Evolutionary conservation across 2,888 invertebrate species (phyloP).

Genomic region (Hololepta plana): DNA sequence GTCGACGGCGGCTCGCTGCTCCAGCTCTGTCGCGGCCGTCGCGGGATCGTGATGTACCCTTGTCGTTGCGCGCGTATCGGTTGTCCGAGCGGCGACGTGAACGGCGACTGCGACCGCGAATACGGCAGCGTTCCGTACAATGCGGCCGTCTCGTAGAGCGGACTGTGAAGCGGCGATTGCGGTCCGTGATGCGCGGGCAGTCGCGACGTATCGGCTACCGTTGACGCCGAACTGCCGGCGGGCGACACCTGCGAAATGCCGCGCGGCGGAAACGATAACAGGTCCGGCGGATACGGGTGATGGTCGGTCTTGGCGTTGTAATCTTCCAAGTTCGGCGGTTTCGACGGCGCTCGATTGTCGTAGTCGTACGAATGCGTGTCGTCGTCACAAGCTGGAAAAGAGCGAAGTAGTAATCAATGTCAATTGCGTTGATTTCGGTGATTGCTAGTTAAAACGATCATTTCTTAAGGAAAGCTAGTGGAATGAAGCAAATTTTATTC

Average conservation of each 20-base stretch:
- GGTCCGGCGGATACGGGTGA: constrained; percentile 57
- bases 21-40: constrained; percentile 71
- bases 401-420: neutral
- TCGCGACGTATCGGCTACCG: constrained; percentile 53
- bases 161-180: constrained; percentile 40
- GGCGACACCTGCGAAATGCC: constrained; percentile 50
- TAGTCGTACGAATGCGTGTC: constrained; percentile 50
- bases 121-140: constrained; percentile 67
- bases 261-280: constrained; percentile 58
- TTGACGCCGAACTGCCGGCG: constrained; percentile 66
- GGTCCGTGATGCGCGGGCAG: constrained; percentile 28
- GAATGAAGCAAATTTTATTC: too few relatives aligned
- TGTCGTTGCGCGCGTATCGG: constrained; percentile 49
- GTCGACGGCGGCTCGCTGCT: constrained; percentile 41
- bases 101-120: constrained; percentile 60
- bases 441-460: too few relatives aligned
- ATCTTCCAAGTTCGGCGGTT: constrained; percentile 35
- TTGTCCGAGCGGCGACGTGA: constrained; percentile 40
- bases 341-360: constrained; percentile 37
- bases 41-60: constrained; percentile 65
- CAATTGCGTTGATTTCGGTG: too few relatives aligned
- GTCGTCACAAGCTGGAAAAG: constrained; percentile 36
- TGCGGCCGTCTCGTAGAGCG: constrained; percentile 44
- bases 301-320: constrained; percentile 38
- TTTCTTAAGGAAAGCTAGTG: too few relatives aligned